Evolutionary conservation across 2,113 vertebrate genomes (phyloP).

Genomic region (Proteles cristata): DNA sequence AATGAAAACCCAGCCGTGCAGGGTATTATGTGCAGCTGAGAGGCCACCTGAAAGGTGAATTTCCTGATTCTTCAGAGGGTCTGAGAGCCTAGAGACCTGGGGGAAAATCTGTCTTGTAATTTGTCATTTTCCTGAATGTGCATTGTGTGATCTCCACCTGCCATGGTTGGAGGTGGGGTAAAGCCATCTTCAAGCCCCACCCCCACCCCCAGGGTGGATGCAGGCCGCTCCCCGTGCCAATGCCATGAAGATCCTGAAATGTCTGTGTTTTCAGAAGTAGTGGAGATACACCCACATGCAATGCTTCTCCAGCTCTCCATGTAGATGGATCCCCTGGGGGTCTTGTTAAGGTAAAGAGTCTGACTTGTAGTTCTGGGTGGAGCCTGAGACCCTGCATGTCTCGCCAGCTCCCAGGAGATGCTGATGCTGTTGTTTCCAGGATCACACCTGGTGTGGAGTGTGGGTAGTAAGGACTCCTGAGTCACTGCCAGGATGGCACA

Average conservation of each 20-base stretch:
- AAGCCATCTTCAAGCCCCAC: neutral
- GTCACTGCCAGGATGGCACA: neutral
- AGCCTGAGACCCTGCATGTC: neutral
- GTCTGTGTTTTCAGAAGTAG: neutral
- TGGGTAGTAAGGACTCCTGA: neutral
- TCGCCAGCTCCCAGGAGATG: neutral
- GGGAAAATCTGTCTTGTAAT: no score
- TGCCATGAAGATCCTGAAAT: neutral
- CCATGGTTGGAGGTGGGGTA: neutral
- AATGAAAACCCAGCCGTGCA: no score
- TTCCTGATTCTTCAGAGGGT: neutral
- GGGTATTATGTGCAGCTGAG: no score
- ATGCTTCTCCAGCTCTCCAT: neutral
- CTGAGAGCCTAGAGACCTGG: neutral
- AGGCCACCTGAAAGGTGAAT: neutral
- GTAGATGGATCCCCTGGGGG: no score
- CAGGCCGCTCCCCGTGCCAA: neutral
- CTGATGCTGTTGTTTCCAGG: neutral
- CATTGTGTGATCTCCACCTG: no score
- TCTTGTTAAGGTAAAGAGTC: neutral
- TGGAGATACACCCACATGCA: neutral
- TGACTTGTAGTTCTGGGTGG: neutral
- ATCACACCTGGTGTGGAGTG: neutral
- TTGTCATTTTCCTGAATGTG: neutral
- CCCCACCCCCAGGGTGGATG: fast-evolving